phyloP scores from a whole-genome alignment of 1,140 invertebrate genomes.

The Diorhabda carinulata region DNA sequence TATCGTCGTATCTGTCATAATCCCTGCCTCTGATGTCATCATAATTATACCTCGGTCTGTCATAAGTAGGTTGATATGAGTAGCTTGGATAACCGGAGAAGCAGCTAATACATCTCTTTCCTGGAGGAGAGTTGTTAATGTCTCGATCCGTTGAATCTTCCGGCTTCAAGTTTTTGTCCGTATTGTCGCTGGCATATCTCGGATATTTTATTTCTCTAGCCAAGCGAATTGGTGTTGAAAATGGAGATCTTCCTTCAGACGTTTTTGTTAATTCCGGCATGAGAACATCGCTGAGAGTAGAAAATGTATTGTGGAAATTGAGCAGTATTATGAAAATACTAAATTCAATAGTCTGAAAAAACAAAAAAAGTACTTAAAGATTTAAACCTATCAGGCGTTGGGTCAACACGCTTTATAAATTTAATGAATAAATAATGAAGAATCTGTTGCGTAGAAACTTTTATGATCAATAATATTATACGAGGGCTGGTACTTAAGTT shows the following conservation, averaged over 20 bases:
- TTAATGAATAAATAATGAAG: no score
- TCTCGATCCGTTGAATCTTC: slow-evolving; percentile 17
- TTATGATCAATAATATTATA: no score
- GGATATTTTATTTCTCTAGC: slow-evolving; percentile 25
- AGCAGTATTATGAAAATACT: no score
- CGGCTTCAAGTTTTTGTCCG: slow-evolving; percentile 22
- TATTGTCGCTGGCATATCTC: slow-evolving; percentile 17
- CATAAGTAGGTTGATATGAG: not conserved
- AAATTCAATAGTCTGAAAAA: no score
- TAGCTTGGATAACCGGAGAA: slow-evolving; percentile 13
- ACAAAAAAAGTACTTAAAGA: no score
- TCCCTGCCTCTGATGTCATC: slow-evolving; percentile 12
- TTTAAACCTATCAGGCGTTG: no score
- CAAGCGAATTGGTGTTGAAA: slow-evolving; percentile 5
- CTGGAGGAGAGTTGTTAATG: slow-evolving; percentile 4
- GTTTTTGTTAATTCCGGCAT: slow-evolving; percentile 10
- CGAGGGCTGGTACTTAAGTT: no score
- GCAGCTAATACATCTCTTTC: slow-evolving; percentile 27
- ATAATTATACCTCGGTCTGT: slow-evolving; percentile 7
- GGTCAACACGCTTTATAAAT: no score
- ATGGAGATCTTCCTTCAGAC: no score
- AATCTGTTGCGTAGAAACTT: no score
- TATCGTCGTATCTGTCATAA: slow-evolving; percentile 20
- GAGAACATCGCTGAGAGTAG: slow-evolving; percentile 22
- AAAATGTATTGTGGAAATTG: no score